Base-by-base conservation (phyloP, 2,888 invertebrate genomes). In the Enchytraeus crypticus region DNA sequence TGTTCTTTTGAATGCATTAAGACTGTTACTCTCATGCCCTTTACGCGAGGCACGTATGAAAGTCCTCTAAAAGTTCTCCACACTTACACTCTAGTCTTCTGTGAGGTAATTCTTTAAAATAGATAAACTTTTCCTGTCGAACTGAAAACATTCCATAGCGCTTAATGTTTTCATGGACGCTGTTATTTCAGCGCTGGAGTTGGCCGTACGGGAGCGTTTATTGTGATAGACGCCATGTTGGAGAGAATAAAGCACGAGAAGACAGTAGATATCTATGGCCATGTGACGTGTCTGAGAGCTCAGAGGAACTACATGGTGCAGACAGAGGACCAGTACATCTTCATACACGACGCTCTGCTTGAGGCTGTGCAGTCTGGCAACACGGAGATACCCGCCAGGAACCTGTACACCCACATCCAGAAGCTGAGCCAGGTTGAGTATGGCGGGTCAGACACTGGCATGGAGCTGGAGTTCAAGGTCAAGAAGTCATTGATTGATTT, bases 311-410 rank as follows among this genome's bases (percentile, higher is more conserved):
- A 98, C 82, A 99, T 98, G 97, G 62, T 98, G 32, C 80, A 80
- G 70, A 97, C 96, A 21, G 96, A 96, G 81, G 96, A 96, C 81
- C 97, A 99, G 81, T 99, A 99, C 81, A 92, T 97, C 69, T 98
- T 99, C 82, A 97, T 98, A 70, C 96, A 99, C 78, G 98, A 99
- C 77, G 92, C 98, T 2, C 69, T 99, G 27, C 82, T 96, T 60
- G 97, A 98, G 81, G 97, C 97, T 3, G 92, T 95, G 5, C 89
- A 93, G 65, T 95, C 95, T 76, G 97, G 96, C 0, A 88, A 88
- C 73, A 97, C 97, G 0, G 98, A 98, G 81, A 90, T 98, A 32
- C 90, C 95, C 0, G 95, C 95, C 18, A 85, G 92, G 61, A 93
- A 91, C 78, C 83, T 99, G 61, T 92, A 93, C 76, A 86, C 89